phyloP scores from a whole-genome alignment of 2,113 vertebrate genomes.

The Myodes glareolus region DNA sequence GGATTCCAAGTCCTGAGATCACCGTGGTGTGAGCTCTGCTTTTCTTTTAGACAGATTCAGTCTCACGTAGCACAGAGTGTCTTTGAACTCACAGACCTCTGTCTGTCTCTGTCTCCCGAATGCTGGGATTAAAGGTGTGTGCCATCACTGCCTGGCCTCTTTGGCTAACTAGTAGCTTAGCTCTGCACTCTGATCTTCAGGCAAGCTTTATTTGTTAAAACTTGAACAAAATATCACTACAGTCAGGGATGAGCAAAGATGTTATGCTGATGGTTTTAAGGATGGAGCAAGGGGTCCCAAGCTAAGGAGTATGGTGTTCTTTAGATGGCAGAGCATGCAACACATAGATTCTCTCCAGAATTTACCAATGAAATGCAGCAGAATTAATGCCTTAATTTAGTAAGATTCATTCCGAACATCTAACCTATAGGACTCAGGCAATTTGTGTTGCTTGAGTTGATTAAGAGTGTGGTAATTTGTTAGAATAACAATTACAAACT shows the following conservation, averaged over 20 bases:
- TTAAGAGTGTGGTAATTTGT: background rate
- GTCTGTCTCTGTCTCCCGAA: too few species aligned
- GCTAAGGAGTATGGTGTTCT: background rate
- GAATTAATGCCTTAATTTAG: background rate
- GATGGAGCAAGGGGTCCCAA: background rate
- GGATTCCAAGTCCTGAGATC: too few species aligned
- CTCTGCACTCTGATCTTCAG: too few species aligned
- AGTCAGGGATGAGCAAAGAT: background rate
- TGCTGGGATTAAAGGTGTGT: too few species aligned
- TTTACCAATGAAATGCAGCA: background rate
- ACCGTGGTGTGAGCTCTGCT: too few species aligned
- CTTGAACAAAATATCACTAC: too few species aligned
- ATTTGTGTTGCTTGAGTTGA: background rate
- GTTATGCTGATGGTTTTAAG: background rate
- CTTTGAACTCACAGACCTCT: too few species aligned
- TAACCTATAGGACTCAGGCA: background rate
- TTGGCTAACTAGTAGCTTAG: too few species aligned
- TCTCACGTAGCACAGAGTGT: too few species aligned
- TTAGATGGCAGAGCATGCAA: background rate
- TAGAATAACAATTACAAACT: background rate
- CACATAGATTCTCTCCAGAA: background rate
- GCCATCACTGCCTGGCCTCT: too few species aligned
- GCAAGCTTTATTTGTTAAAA: too few species aligned
- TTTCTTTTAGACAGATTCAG: too few species aligned
- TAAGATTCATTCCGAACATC: background rate